Evolutionary conservation across 2,888 invertebrate species (phyloP).

Genomic region (Caenorhabditis doughertyi): DNA sequence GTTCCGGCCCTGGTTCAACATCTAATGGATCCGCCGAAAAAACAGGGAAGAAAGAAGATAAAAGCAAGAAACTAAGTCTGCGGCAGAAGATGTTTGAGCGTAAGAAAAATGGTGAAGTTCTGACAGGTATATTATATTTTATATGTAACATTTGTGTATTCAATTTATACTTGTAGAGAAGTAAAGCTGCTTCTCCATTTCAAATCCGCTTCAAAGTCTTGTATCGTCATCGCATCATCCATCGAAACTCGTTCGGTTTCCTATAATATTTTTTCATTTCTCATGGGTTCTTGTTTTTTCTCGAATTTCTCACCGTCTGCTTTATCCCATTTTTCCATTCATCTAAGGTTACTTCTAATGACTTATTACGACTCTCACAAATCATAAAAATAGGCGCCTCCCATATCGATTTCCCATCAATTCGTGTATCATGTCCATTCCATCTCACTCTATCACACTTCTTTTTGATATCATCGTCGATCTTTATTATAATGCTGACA

Average conservation of each 20-base stretch:
- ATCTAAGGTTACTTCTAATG: constrained; percentile 40
- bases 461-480: constrained; percentile 69
- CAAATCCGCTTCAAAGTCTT: constrained; percentile 48
- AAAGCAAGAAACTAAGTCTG: constrained; percentile 47
- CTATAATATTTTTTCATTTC: constrained; percentile 3
- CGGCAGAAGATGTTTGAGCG: constrained; percentile 63
- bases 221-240: constrained; percentile 28
- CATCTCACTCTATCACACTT: constrained; percentile 50
- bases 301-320: background rate
- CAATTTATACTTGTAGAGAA: constrained; percentile 14
- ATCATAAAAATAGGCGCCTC: constrained; percentile 51
- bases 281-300: background rate
- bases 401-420: constrained; percentile 49
- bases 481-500: constrained; percentile 63
- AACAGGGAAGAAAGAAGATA: constrained; percentile 34
- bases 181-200: constrained; percentile 34
- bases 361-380: constrained; percentile 28
- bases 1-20: background rate
- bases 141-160: background rate
- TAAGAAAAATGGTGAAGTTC: constrained; percentile 30
- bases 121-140: background rate
- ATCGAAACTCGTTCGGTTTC: constrained; percentile 35
- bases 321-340: constrained; percentile 42
- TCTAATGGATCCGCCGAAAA: background rate
- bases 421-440: constrained; percentile 62